Base-by-base conservation (phyloP, 2,113 vertebrate genomes). In the Chelonoidis abingdonii region DNA sequence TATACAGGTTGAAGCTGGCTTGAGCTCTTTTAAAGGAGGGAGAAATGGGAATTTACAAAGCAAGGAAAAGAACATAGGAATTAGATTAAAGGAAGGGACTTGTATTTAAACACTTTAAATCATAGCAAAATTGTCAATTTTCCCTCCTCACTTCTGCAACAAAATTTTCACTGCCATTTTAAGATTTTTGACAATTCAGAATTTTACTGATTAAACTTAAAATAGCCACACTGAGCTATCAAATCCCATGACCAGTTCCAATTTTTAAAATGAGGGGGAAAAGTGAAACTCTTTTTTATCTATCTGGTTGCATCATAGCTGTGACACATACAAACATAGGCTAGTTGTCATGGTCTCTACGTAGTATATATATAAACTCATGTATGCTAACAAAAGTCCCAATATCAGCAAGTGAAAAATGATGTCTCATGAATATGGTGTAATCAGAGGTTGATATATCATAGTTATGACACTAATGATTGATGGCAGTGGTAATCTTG, bases 91-190 rank as follows among this genome's bases (percentile, higher is more conserved):
- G n/a, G 10, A 56, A 72, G 31, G 3, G 1, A 38, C 5, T 38
- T 44, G 1, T 12, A 3, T 87, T 80, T 90, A 11, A 91, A 17
- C 3, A 10, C 5, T 5, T 27, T 31, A 31, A 76, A 49, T 19
- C 41, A 3, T 85, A 56, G 47, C 3, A 82, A 85, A 83, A 85
- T 93, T 10, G 3, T 59, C n/a, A 89, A 11, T 3, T 38, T 91
- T 84, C 83, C 69, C 6, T 86, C 85, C 19, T 79, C 17, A 21
- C 6, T 87, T 80, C 13, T 59, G 57, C 57, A 59, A 78, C 47
- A 69, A 88, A n/a, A 13, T 82, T 84, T 84, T 88, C 17, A 12
- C 41, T 87, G 84, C 31, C 29, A 35, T 65, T 65, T 79, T 93
- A 56, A 65, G n/a, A 50, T 80, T 56, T 53, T 50, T 41, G 10